Evolutionary conservation across 1,140 invertebrate species (phyloP), one percentile per base, ranked within the genome.

Genomic region (Drosophila micromelanica): DNA sequence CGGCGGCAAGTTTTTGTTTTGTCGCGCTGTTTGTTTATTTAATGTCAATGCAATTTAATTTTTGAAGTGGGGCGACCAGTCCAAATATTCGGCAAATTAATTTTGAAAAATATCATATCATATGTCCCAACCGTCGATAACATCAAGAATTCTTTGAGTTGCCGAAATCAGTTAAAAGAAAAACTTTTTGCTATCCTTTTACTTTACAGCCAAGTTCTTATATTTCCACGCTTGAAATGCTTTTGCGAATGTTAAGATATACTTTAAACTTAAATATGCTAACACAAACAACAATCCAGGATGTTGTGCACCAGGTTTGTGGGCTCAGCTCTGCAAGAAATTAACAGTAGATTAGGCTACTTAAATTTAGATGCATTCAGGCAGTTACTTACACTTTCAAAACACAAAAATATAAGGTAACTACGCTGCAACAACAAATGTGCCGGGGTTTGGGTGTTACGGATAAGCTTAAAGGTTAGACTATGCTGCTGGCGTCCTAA

Each of bases 201-300:
- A 89, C 82, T 35, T 60, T 78, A 89, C 82, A 82, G 78, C 78
- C 56, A 56, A 77, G 63, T 60, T 70, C 67, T 89, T 86, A 89
- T 89, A 89, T 89, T 89, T 89, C 84, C 73, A 77, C 70, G 85
- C 57, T 65, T 90, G 76, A 89, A 89, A 89, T 89, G 80, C 84
- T 72, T 63, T 80, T 90, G 67, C 73, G 80, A 87, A 84, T 90
- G 80, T 89, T 90, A 30, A 54, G 76, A 69, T 85, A 82, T 65
- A 87, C 60, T 78, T 68, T 79, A 67, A 65, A 51, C 64, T 77
- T 75, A 84, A 77, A 35, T 77, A 76, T 48, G 55, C 43, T 78
- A 82, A 76, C 65, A 89, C 75, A 73, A 63, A 60, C 71, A 87
- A 70, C 45, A 71, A 51, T 72, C 62, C 60, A 71, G 73, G 64